Percentiles rank a stretch among this genome's conserved stretches.
phyloP scores from a whole-genome alignment of 2,888 invertebrate genomes.

The Drepana falcataria region DNA sequence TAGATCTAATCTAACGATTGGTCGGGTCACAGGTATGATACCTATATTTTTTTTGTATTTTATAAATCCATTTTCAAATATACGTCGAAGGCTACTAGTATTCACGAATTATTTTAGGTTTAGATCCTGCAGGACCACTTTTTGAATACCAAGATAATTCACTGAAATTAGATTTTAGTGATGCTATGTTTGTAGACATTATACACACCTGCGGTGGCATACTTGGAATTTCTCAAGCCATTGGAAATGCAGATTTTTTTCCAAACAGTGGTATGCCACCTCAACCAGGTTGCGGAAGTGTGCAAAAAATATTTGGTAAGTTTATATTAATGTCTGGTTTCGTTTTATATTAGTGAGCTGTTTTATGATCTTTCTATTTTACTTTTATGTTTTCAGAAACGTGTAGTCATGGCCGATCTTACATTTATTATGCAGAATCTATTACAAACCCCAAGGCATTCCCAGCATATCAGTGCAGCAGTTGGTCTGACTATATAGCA shows the following conservation, averaged over 20 bases:
- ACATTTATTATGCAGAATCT: conserved; percentile 80
- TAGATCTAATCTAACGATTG: conserved; percentile 22
- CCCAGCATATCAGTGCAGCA: conserved; percentile 70
- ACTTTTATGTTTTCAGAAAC: conserved; percentile 61
- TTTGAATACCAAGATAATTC: conserved; percentile 78
- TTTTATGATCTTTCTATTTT: not conserved
- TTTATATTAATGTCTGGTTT: not conserved
- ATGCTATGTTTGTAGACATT: conserved; percentile 81
- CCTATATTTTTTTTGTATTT: not conserved
- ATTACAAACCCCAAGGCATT: conserved; percentile 73
- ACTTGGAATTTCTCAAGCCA: conserved; percentile 79
- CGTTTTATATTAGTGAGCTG: too few relatives aligned
- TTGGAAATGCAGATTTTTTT: conserved; percentile 84
- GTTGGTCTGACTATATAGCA: conserved; percentile 49
- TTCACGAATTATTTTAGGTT: conserved; percentile 51
- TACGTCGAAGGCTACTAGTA: too few relatives aligned
- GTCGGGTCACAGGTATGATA: conserved; percentile 40
- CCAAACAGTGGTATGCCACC: conserved; percentile 81
- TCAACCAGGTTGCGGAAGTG: conserved; percentile 82
- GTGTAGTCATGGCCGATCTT: conserved; percentile 83
- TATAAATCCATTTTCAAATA: not conserved
- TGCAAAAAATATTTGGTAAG: conserved; percentile 38
- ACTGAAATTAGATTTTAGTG: conserved; percentile 73
- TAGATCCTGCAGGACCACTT: conserved; percentile 84
- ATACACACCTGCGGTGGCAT: conserved; percentile 85